Base-by-base conservation (phyloP, 2,888 invertebrate species). In the Volucella inanis region DNA sequence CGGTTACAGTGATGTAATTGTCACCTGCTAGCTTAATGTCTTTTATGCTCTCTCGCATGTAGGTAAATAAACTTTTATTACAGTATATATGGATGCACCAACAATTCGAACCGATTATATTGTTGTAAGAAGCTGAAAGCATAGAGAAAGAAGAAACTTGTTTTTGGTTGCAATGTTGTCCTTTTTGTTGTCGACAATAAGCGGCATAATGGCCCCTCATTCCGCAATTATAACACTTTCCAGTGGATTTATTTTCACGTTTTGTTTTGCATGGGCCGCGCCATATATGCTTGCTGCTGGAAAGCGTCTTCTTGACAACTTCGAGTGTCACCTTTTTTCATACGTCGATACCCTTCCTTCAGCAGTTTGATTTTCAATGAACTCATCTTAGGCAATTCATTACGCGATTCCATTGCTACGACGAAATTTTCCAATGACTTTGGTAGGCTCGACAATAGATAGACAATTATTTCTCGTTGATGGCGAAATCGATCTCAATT, bases 21-120 rank as follows among this genome's bases (percentile, higher is more conserved):
- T 87, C 43, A 15, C 59, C 85, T 18, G 71, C 77, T 39, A 82
- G 57, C 18, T 50, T 55, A 38, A 82, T 81, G 77, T 82, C 64
- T 14, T 86, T 64, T 43, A 39, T 39, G 18, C 71, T 52, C 38
- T 77, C 65, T 31, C 62, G 54, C 52, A 84, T 77, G 9, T 55
- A 55, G 15, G 45, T 52, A 54, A 87, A 86, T 50, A 84, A 15
- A 3, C 49, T 41, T 2, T 43, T 14, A 8, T 78, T 62, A 39
- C 82, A 80, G 47, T 83, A 87, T 65, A 84, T 72, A 0, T 50
- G 18, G 41, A 50, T 65, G 14, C 50, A 9, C n/a, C n/a, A n/a
- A n/a, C n/a, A n/a, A n/a, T n/a, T n/a, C n/a, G n/a, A n/a, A n/a
- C n/a, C n/a, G n/a, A n/a, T n/a, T n/a, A n/a, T n/a, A n/a, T n/a